Conservation (phyloP, 2,888 invertebrate species). For the Drosophila paracracens region DNA sequence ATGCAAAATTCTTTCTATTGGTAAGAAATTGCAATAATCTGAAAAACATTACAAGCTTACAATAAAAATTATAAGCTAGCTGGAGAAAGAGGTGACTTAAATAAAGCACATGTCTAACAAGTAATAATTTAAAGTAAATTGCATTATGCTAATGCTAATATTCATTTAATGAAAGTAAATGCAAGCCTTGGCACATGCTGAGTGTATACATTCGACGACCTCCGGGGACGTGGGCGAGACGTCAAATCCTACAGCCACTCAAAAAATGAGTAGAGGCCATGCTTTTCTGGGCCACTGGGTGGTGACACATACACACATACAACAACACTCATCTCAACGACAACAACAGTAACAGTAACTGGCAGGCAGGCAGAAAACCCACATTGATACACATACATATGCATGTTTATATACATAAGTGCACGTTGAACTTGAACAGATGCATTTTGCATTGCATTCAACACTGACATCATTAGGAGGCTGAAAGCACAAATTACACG, state of each 20-base stretch:
- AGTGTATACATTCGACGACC: slow-evolving; percentile 60
- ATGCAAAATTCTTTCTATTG: not conserved
- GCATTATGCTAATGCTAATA: slow-evolving; percentile 56
- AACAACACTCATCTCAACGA: not conserved
- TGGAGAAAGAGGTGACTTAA: not conserved
- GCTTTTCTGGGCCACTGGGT: slow-evolving; percentile 56
- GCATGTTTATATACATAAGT: slow-evolving; percentile 36
- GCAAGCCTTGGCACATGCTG: slow-evolving; percentile 39
- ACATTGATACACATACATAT: not conserved
- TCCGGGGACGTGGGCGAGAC: slow-evolving; percentile 38
- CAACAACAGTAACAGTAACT: slow-evolving; percentile 10
- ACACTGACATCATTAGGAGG: slow-evolving; percentile 44
- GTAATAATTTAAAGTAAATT: slow-evolving; percentile 41
- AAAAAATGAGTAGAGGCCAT: slow-evolving; percentile 23
- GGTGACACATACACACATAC: slow-evolving; percentile 25
- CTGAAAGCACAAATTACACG: not conserved
- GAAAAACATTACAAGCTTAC: not conserved
- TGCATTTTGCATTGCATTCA: slow-evolving; percentile 27
- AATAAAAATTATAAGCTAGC: not conserved
- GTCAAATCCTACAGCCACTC: slow-evolving; percentile 50
- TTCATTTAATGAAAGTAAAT: slow-evolving; percentile 24
- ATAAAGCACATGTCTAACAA: slow-evolving; percentile 3
- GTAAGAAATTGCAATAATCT: not conserved
- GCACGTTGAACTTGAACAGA: slow-evolving; percentile 74
- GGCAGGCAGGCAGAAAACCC: slow-evolving; percentile 8